Conservation (phyloP, 2,888 invertebrate species). For the Creontiades dilutus region DNA sequence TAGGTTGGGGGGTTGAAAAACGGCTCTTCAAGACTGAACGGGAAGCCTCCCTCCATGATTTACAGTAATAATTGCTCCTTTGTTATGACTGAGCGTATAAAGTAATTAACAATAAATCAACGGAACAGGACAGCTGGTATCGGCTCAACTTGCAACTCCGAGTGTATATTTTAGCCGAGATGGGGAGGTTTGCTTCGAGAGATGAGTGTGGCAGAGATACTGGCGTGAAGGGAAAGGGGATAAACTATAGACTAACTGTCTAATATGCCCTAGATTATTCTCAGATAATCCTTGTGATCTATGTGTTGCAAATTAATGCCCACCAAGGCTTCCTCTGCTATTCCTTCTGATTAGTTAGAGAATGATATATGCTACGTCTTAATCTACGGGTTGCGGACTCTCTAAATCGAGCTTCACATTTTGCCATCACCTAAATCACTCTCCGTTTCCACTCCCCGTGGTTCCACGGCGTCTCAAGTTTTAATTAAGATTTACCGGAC, state of each 20-base stretch:
- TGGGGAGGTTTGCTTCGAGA: slow-evolving; percentile 41
- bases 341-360: slow-evolving; percentile 72
- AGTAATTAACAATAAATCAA: slow-evolving; percentile 75
- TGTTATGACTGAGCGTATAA: slow-evolving; percentile 75
- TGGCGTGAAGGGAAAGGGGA: slow-evolving; percentile 60
- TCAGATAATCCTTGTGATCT: slow-evolving; percentile 74
- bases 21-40: slow-evolving; percentile 40
- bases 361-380: slow-evolving; percentile 73
- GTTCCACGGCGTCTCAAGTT: slow-evolving; percentile 22
- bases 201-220: slow-evolving; percentile 68
- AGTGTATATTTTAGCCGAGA: slow-evolving; percentile 74
- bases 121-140: slow-evolving; percentile 72
- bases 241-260: slow-evolving; percentile 74
- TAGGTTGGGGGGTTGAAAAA: slow-evolving; percentile 54
- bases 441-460: neutral
- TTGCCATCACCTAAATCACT: slow-evolving; percentile 64
- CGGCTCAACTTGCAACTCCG: slow-evolving; percentile 74
- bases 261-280: slow-evolving; percentile 74
- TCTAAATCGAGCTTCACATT: slow-evolving; percentile 67
- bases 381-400: slow-evolving; percentile 61
- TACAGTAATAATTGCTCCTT: slow-evolving; percentile 75
- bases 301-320: slow-evolving; percentile 74
- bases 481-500: slow-evolving; percentile 49
- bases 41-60: slow-evolving; percentile 61
- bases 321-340: slow-evolving; percentile 66